Conservation (phyloP, 2,888 invertebrate genomes). For the Lissocephala sabroskyi region DNA sequence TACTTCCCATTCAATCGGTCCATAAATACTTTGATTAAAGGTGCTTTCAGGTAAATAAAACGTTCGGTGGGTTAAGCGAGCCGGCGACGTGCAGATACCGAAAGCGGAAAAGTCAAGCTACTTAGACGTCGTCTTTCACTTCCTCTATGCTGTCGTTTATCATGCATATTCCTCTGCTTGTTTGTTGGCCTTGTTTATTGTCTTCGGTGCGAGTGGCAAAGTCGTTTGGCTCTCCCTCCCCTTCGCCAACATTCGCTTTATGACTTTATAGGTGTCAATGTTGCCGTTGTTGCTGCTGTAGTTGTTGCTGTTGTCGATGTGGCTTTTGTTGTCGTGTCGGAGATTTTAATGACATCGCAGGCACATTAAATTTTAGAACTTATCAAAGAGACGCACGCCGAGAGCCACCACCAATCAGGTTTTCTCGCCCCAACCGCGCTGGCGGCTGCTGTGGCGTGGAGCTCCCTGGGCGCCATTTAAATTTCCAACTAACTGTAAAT, state of each 20-base stretch:
- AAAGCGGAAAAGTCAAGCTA: neutral
- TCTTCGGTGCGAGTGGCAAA: conserved; percentile 11
- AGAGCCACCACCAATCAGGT: conserved; percentile 5
- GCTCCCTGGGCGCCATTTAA: conserved; percentile 45
- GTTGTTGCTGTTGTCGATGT: conserved; percentile 30
- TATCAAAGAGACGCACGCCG: conserved; percentile 44
- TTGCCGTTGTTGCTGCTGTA: conserved; percentile 13
- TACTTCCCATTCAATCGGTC: too few species aligned
- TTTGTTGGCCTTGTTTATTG: conserved; percentile 42
- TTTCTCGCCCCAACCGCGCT: neutral
- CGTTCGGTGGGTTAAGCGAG: too few species aligned
- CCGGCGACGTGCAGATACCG: too few species aligned
- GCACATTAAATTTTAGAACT: conserved; percentile 54
- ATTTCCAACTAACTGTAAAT: conserved; percentile 62
- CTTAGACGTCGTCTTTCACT: too few species aligned
- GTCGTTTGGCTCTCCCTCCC: too few species aligned
- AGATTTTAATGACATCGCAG: conserved; percentile 53
- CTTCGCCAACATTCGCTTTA: too few species aligned
- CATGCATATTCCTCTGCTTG: conserved; percentile 47
- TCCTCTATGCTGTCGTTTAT: conserved; percentile 26
- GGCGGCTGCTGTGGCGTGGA: conserved; percentile 2
- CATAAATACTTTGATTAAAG: too few species aligned
- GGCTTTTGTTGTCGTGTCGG: conserved; percentile 27
- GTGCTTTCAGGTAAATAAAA: too few species aligned
- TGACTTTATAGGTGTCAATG: conserved; percentile 23